Evolutionary conservation across 2,113 vertebrate genomes (phyloP).

Genomic region (Seriola aureovittata): DNA sequence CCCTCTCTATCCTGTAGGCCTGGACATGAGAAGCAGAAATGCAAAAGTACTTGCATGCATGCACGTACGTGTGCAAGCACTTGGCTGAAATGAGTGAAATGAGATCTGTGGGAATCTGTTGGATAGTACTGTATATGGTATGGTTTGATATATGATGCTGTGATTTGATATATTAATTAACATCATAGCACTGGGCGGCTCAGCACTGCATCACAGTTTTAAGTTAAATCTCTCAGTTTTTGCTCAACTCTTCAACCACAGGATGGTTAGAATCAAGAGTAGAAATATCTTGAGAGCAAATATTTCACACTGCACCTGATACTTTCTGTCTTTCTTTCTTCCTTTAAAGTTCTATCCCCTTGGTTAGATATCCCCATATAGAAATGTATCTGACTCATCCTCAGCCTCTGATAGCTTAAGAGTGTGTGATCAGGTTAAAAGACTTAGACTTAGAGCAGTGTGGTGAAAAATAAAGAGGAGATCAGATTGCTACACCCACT

Average conservation of each 20-base stretch:
- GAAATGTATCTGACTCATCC: not conserved
- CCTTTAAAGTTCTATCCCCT: slow-evolving; percentile 11
- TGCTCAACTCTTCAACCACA: not conserved
- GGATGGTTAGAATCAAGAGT: not conserved
- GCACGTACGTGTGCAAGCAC: not conserved
- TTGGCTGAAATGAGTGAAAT: not conserved
- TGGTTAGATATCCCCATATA: not conserved
- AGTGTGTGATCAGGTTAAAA: slow-evolving; percentile 44
- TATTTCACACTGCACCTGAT: not conserved
- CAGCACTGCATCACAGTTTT: not conserved
- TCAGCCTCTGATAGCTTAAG: slow-evolving; percentile 4
- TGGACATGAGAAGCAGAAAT: not conserved
- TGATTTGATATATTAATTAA: not conserved
- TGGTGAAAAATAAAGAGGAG: slow-evolving; percentile 29
- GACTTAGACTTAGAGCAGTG: slow-evolving; percentile 33
- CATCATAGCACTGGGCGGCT: not conserved
- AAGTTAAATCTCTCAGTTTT: not conserved
- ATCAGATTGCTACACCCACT: slow-evolving; percentile 42
- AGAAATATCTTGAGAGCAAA: not conserved
- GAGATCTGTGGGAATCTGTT: not conserved
- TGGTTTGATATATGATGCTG: not conserved
- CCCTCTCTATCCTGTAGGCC: slow-evolving; percentile 11
- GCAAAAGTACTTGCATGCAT: not conserved
- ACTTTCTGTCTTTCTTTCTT: slow-evolving; percentile 2
- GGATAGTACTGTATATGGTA: not conserved